Base-by-base conservation (phyloP, 2,888 invertebrate genomes). In the Hemicrepidius hirtus region DNA sequence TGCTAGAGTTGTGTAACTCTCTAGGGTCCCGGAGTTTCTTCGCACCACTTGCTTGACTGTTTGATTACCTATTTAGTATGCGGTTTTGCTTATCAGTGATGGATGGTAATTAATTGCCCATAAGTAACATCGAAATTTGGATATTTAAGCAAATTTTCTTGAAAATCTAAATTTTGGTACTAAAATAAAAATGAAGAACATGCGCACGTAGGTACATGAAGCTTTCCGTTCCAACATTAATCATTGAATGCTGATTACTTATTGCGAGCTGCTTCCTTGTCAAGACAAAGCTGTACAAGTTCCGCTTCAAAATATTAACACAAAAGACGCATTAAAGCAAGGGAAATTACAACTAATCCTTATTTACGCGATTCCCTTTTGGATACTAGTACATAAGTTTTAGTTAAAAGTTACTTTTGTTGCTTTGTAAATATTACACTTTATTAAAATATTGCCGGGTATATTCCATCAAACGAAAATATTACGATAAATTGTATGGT, bases 51-150 rank as follows among this genome's bases (percentile, higher is more conserved):
- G 16, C 57, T 20, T 28, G 28, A 18, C 37, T 37, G 37, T 57
- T 37, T 57, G 53, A 57, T 37, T 57, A 57, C 57, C 57, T 57
- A 37, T 35, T 57, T 37, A 37, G 37, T 57, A 57, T 57, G 57
- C 57, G 57, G 18, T 53, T 53, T 53, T n/a, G 28, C 53, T 53
- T 53, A 53, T 53, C 53, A 28, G 28, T 53, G 53, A 53, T 57
- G 37, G 57, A 57, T 53, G n/a, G 57, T 37, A 32, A 57, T 57
- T 57, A 57, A 57, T 57, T 35, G 57, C 57, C 57, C 57, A 20
- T 37, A 37, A 37, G 18, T n/a, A 7, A 18, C 32, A 32, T 6
- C 3, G 13, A 57, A 57, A 57, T 37, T 57, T n/a, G 37, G 21
- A 32, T 2, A 35, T n/a, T 10, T 37, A 3, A 24, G 16, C 1